A percentile compares a stretch with the other conserved stretches of the same genome.
These are phyloP conservation scores for Dicranocentrus wangi DNA, from an alignment of 2,888 invertebrate genomes.

Conservation along the genomic window DNA sequence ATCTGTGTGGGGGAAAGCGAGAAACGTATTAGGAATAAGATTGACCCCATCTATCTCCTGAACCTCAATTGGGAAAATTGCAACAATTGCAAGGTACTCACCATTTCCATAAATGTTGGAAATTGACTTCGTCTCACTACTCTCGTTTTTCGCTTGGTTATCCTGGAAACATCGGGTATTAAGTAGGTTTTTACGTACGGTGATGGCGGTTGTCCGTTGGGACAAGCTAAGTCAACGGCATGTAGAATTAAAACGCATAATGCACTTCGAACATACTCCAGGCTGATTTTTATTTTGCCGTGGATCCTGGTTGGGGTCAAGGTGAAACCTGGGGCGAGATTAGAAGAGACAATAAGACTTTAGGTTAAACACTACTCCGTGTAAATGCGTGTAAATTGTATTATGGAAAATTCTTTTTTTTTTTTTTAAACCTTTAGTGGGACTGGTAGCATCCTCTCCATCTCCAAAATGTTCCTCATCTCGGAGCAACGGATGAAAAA, in stretches of 20 bases:
- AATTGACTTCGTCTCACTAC: conserved; percentile 93
- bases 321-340: conserved; percentile 21
- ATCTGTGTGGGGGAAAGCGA: conserved; percentile 79
- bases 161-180: conserved; percentile 92
- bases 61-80: no score
- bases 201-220: conserved; percentile 88
- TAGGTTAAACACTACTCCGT: conserved; percentile 25
- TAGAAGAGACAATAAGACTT: background rate
- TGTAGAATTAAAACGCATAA: conserved; percentile 91
- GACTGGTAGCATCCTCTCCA: conserved; percentile 81
- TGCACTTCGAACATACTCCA: conserved; percentile 84
- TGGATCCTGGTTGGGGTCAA: conserved; percentile 74
- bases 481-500: conserved; percentile 95
- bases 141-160: conserved; percentile 96
- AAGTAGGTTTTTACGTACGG: conserved; percentile 94
- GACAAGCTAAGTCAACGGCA: conserved; percentile 89
- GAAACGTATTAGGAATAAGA: conserved; percentile 27
- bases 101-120: conserved; percentile 99
- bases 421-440: conserved; percentile 83
- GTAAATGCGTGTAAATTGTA: no score
- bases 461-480: conserved; percentile 89
- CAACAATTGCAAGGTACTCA: conserved; percentile 75
- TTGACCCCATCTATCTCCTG: no score
- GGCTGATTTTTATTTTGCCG: conserved; percentile 86
- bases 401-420: conserved; percentile 33